Base-by-base conservation (phyloP, 2,888 invertebrate genomes). In the Ophion obscuratus region DNA sequence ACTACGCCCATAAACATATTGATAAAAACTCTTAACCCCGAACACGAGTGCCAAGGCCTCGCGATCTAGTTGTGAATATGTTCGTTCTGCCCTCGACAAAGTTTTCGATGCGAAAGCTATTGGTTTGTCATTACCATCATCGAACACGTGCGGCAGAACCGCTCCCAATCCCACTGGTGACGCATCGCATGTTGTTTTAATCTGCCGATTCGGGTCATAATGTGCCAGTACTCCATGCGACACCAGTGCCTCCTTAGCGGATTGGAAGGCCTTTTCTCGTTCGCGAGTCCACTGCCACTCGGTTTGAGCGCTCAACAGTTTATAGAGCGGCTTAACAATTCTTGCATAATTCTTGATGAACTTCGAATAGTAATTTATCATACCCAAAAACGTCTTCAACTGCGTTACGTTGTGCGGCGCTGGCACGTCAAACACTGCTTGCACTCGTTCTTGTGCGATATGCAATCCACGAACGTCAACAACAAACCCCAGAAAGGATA, bases 41-140 rank as follows among this genome's bases (percentile, higher is more conserved):
- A 89, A 90, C 10, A 90, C 71, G 24, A 90, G 82, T 20, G 84
- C 86, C 53, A 88, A 66, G 0, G 90, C 90, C 78, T 91, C 91
- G 47, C 86, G 85, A 27, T 91, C 91, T 0, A 76, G 53, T 14
- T 76, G 75, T 0, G 64, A 66, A 64, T 76, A 76, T 31, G 53
- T 66, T 0, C 5, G 64, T 59, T 90, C 88, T 0, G 88, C 68
- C 27, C 62, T 31, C 7, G 85, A 81, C 10, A 90, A 53, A 9
- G 87, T 53, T 27, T 87, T 67, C 9, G 88, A 88, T 2, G 85
- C 87, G 68, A 87, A 90, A 0, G 87, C 87, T 10, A 90, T 84
- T 0, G 88, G 89, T 4, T 59, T 73, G 2, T 40, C 59, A 11
- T 11, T 20, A 0, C 73, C 84, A 64, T 89, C 71, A 0, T 86